Evolutionary conservation across 1,140 invertebrate species (phyloP).

Genomic region (Aphaenogaster ashmeadi): DNA sequence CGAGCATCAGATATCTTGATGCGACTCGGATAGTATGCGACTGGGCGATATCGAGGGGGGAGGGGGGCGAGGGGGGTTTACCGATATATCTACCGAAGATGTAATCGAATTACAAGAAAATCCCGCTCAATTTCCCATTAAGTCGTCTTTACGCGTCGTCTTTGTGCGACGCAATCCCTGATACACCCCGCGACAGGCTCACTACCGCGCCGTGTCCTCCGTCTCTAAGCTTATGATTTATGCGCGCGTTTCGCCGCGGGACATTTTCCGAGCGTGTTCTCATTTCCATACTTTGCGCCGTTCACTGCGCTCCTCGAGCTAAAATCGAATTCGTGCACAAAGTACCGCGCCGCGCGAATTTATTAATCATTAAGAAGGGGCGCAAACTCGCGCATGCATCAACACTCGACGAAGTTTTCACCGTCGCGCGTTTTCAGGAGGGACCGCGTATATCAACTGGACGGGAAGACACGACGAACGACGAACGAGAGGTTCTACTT

Average conservation of each 20-base stretch:
- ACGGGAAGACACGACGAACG: neutral
- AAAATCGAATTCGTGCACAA: conserved; percentile 38
- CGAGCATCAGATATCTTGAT: conserved; percentile 25
- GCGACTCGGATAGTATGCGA: neutral
- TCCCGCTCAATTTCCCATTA: conserved; percentile 1
- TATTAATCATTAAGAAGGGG: conserved; percentile 53
- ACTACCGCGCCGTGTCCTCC: neutral
- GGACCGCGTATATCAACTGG: neutral
- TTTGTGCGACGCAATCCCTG: neutral
- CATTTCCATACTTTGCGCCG: conserved; percentile 39
- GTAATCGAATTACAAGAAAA: conserved; percentile 40
- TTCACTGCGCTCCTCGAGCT: neutral
- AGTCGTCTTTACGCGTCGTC: neutral
- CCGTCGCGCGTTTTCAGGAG: neutral
- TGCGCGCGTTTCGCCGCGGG: conserved; percentile 35
- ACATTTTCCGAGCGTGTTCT: conserved; percentile 46
- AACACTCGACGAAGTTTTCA: neutral
- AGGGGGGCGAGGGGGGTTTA: neutral
- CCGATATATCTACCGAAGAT: neutral
- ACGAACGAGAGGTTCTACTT: conserved; percentile 21
- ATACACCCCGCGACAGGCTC: neutral
- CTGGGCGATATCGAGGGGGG: neutral
- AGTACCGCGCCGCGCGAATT: conserved; percentile 13
- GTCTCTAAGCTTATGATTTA: conserved; percentile 38
- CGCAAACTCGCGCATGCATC: neutral